Conservation (phyloP, 2,113 vertebrate species). For the Speoplatyrhinus poulsoni region DNA sequence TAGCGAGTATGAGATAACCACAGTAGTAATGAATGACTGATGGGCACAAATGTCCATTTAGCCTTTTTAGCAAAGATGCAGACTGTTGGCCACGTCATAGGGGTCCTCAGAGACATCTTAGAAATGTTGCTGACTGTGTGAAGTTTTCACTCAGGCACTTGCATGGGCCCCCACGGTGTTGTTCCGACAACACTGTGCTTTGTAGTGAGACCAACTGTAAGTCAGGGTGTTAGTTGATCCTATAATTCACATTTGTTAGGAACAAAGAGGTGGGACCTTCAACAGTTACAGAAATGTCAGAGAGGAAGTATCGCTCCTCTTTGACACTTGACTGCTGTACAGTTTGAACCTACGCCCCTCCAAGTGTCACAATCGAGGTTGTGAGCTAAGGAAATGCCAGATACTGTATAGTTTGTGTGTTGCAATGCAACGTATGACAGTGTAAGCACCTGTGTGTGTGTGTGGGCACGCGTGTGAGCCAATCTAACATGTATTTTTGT, state of each 20-base stretch:
- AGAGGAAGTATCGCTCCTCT: constrained; percentile 19
- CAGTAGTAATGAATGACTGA: constrained; percentile 6
- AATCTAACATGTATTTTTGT: not conserved
- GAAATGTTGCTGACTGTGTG: constrained; percentile 16
- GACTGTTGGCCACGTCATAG: constrained; percentile 16
- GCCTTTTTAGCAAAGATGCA: not conserved
- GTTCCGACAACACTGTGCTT: not conserved
- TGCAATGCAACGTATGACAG: not conserved
- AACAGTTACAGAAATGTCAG: constrained; percentile 10
- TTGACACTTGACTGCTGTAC: constrained; percentile 13
- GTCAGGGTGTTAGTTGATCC: constrained; percentile 35
- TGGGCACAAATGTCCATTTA: constrained; percentile 20
- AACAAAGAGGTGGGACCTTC: constrained; percentile 26
- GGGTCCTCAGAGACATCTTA: constrained; percentile 5
- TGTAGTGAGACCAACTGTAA: not conserved
- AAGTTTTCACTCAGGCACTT: constrained; percentile 13
- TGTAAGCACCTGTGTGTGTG: not conserved
- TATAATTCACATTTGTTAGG: not conserved
- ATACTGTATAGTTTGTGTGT: constrained; percentile 6
- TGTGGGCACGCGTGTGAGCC: not conserved
- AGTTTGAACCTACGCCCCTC: not conserved
- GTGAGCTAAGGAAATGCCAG: constrained; percentile 21
- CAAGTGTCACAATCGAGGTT: constrained; percentile 9
- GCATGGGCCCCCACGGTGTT: not conserved
- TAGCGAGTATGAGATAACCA: no score